phyloP scores from a whole-genome alignment of 2,888 invertebrate genomes.

The Lysandra coridon region DNA sequence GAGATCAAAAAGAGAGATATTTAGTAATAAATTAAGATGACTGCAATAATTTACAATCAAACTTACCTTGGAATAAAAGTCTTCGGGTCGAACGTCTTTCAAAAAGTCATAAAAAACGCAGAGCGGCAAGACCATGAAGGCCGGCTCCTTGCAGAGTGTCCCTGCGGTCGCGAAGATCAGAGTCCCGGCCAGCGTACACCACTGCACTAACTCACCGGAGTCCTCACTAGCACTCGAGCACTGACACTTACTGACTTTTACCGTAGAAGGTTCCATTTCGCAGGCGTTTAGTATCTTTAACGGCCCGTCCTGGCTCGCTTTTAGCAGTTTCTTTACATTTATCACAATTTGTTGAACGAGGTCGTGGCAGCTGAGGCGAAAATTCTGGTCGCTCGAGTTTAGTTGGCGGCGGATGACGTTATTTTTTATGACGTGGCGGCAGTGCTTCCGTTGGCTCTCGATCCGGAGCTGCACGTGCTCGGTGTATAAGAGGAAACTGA shows the following conservation, averaged over 20 bases:
- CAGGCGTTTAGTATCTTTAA: constrained; percentile 64
- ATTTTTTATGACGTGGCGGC: constrained; percentile 61
- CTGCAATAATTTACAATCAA: neutral
- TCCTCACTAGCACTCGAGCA: constrained; percentile 70
- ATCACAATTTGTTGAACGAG: constrained; percentile 70
- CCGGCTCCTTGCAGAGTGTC: constrained; percentile 97
- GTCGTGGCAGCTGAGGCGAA: constrained; percentile 70
- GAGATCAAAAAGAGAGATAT: neutral
- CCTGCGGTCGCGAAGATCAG: constrained; percentile 87
- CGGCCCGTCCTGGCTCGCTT: constrained; percentile 67
- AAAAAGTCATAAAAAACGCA: constrained; percentile 94
- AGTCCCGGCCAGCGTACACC: constrained; percentile 82
- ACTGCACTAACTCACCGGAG: constrained; percentile 69
- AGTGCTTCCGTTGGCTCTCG: constrained; percentile 59
- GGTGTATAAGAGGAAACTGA: constrained; percentile 92
- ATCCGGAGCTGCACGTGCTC: constrained; percentile 87
- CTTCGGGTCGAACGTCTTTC: constrained; percentile 75
- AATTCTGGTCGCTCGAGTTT: constrained; percentile 58
- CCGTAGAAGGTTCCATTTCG: constrained; percentile 57
- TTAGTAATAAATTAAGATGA: neutral
- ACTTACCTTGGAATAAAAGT: constrained; percentile 80
- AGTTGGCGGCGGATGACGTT: constrained; percentile 54
- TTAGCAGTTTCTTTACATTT: constrained; percentile 67
- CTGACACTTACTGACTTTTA: constrained; percentile 65
- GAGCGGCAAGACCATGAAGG: constrained; percentile 93